Evolutionary conservation across 2,888 invertebrate genomes (phyloP).

Genomic region (Agriopis aurantiaria): DNA sequence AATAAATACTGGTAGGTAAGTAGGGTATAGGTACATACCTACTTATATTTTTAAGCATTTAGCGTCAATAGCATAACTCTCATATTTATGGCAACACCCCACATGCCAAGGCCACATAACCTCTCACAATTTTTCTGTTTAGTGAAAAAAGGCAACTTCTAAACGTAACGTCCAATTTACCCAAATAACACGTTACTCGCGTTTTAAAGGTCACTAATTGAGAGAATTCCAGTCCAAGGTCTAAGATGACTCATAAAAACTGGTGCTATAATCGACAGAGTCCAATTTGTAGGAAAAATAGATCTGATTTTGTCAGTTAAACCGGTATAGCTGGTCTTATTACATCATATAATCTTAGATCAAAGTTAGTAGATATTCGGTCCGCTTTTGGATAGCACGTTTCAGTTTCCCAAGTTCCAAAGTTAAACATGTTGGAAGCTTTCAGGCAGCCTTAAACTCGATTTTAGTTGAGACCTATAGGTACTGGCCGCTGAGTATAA

Average conservation of each 20-base stretch:
- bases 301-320: conserved; percentile 6
- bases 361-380: not conserved
- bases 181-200: conserved; percentile 27
- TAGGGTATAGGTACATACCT: no score
- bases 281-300: not conserved
- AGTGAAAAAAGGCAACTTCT: conserved; percentile 12
- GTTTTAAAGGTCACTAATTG: conserved; percentile 26
- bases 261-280: conserved; percentile 8
- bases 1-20: not conserved
- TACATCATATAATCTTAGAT: no score
- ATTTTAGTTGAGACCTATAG: no score
- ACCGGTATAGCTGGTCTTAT: not conserved
- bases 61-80: not conserved
- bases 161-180: conserved; percentile 22
- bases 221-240: conserved; percentile 33
- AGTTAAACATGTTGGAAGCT: no score
- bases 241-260: conserved; percentile 26
- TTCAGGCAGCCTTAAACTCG: no score
- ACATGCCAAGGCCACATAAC: conserved; percentile 21
- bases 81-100: conserved; percentile 1
- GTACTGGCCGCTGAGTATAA: no score
- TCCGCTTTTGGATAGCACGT: not conserved
- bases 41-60: not conserved
- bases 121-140: conserved; percentile 16
- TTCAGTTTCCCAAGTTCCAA: not conserved